These are phyloP conservation scores for Sisor rabdophorus DNA, from an alignment of 2,113 vertebrate genomes.

Conservation along the genomic window DNA sequence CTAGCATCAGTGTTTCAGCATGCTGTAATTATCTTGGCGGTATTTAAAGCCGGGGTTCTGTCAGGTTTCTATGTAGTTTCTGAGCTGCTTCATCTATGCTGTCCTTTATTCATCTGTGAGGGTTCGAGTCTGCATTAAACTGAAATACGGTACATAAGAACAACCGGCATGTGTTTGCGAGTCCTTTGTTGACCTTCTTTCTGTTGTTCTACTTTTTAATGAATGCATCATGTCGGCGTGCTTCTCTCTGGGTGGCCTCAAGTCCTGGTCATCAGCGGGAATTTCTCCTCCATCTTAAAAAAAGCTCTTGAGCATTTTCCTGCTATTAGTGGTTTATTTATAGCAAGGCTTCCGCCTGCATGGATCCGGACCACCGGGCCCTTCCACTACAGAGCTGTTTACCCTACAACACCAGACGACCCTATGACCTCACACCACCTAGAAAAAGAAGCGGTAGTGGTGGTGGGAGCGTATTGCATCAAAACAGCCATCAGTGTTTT, in stretches of 20 bases:
- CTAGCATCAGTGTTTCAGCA: not conserved
- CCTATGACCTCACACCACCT: conserved; percentile 12
- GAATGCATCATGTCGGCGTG: not conserved
- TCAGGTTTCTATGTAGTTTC: not conserved
- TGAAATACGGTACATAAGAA: not conserved
- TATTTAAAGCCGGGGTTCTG: conserved; percentile 1
- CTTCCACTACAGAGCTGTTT: conserved; percentile 3
- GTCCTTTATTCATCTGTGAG: conserved; percentile 26
- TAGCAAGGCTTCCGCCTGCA: conserved; percentile 35
- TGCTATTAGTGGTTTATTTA: conserved; percentile 41
- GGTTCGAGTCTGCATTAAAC: not conserved
- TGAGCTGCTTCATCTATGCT: conserved; percentile 45
- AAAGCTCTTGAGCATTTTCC: conserved; percentile 30
- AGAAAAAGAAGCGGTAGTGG: not conserved
- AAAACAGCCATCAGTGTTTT: conserved; percentile 17
- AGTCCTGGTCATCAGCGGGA: conserved; percentile 13
- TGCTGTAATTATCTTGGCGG: conserved; percentile 7
- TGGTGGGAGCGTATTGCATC: not conserved
- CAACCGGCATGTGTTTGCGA: not conserved
- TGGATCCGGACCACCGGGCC: not conserved
- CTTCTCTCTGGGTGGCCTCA: conserved; percentile 9
- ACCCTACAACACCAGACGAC: conserved; percentile 1
- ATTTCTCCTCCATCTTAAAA: conserved; percentile 3
- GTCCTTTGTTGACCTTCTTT: conserved; percentile 15
- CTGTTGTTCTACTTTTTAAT: not conserved